phyloP scores from a whole-genome alignment of 2,888 invertebrate species.

The Drosophila mimica region DNA sequence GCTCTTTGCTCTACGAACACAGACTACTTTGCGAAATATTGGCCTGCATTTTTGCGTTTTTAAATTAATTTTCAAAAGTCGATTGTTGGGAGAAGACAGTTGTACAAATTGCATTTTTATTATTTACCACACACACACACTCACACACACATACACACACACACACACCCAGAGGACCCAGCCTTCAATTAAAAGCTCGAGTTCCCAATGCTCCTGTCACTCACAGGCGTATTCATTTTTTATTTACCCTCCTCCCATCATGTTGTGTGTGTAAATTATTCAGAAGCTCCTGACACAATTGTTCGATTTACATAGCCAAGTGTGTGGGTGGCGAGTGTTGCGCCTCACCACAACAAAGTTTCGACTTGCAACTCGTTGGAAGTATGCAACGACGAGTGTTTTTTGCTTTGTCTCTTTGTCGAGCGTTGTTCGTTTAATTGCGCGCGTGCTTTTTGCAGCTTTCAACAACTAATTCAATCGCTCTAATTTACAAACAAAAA shows the following conservation, averaged over 20 bases:
- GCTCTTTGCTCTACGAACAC: conserved; percentile 6
- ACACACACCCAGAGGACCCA: conserved; percentile 15
- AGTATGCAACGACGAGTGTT: conserved; percentile 29
- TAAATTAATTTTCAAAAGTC: conserved; percentile 15
- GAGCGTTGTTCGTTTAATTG: conserved; percentile 15
- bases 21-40: not conserved
- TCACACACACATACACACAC: conserved; percentile 13
- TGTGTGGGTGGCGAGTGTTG: conserved; percentile 2
- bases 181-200: conserved; percentile 60
- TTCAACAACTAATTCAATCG: conserved; percentile 39
- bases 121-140: conserved; percentile 52
- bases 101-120: conserved; percentile 51
- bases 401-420: not conserved
- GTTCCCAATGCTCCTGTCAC: conserved; percentile 43
- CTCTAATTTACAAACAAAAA: conserved; percentile 34
- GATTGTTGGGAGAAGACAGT: conserved; percentile 14
- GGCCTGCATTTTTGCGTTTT: conserved; percentile 11
- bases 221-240: conserved; percentile 41
- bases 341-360: conserved; percentile 32
- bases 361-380: conserved; percentile 17
- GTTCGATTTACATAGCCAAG: conserved; percentile 68
- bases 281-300: conserved; percentile 59
- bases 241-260: conserved; percentile 26
- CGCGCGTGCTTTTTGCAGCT: conserved; percentile 15
- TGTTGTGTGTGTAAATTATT: conserved; percentile 57